phyloP scores from a whole-genome alignment of 2,888 invertebrate species.

The Drosophila pseudotakahashii region DNA sequence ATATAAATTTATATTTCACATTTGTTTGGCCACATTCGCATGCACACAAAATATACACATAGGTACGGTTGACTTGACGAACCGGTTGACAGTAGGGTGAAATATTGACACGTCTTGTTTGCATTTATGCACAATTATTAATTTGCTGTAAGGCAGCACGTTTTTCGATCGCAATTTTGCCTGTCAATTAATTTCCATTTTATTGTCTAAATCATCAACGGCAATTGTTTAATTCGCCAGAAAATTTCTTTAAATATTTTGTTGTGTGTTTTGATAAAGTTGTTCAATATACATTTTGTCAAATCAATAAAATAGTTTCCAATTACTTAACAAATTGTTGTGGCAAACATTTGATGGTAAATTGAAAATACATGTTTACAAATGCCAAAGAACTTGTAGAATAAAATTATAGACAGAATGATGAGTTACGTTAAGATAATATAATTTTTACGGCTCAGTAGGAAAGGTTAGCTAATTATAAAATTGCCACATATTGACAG shows the following conservation, averaged over 20 bases:
- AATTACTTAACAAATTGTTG: no score
- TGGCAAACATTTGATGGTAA: neutral
- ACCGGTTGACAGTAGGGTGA: constrained; percentile 19
- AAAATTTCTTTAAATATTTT: neutral
- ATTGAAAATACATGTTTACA: neutral
- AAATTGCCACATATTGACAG: neutral
- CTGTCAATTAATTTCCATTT: constrained; percentile 16
- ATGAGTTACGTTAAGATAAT: neutral
- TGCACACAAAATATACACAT: neutral
- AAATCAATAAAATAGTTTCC: neutral
- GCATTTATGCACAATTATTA: constrained; percentile 30
- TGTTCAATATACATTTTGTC: neutral
- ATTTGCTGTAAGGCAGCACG: constrained; percentile 17
- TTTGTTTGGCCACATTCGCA: constrained; percentile 12
- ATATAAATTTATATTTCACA: constrained; percentile 14
- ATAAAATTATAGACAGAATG: neutral
- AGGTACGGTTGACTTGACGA: neutral
- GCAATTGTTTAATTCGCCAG: neutral
- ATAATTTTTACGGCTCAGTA: no score
- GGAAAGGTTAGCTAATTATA: neutral
- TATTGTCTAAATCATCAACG: neutral
- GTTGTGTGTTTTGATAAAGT: neutral
- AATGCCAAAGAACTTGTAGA: neutral
- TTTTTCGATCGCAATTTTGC: constrained; percentile 20
- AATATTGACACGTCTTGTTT: constrained; percentile 37